Evolutionary conservation across 2,888 invertebrate genomes (phyloP), one percentile per base, ranked within the genome.

Genomic region (Napeogenes sylphis): DNA sequence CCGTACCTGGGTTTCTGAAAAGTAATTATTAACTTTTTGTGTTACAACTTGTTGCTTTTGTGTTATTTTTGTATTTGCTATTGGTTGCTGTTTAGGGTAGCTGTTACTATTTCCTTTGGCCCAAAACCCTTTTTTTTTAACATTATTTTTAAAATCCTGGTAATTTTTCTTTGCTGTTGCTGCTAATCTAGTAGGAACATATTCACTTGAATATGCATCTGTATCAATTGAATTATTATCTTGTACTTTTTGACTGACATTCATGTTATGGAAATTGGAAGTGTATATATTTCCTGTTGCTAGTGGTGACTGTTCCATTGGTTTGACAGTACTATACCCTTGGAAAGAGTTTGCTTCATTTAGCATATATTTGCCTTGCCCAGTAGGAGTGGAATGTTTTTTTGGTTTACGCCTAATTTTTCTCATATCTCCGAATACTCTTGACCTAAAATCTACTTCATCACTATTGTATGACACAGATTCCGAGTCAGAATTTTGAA

Each of bases 81-180:
- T 73, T 58, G 70, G 65, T 61, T 72, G 72, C 65, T 76, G 80
- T 68, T 75, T 79, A 38, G 71, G 69, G 55, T 82, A 69, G 56
- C 82, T 71, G 58, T 75, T 71, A 32, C 85, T 83, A 80, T 89
- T 88, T 8, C 84, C 90, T 74, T 90, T 90, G 6, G 88, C 90
- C 90, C 90, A 90, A 66, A 75, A 90, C 10, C 90, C 90, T 70
- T 85, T 87, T 66, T 75, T 84, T 62, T 80, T 80, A 2, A 90
- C 87, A 82, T 86, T 87, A 64, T 90, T 81, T 75, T 85, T 90
- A 55, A 91, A 91, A 64, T 87, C 83, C 71, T 90, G 87, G 66
- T 91, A 90, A 69, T 90, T 91, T 68, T 81, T 81, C 68, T 87
- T 87, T n/a, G 85, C 83, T 62, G 81, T 81, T 30, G 84, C 82